Evolutionary conservation across 2,797 vertebrate species (phyloP), one percentile per base, ranked within the genome.

Genomic region (Columba guinea): DNA sequence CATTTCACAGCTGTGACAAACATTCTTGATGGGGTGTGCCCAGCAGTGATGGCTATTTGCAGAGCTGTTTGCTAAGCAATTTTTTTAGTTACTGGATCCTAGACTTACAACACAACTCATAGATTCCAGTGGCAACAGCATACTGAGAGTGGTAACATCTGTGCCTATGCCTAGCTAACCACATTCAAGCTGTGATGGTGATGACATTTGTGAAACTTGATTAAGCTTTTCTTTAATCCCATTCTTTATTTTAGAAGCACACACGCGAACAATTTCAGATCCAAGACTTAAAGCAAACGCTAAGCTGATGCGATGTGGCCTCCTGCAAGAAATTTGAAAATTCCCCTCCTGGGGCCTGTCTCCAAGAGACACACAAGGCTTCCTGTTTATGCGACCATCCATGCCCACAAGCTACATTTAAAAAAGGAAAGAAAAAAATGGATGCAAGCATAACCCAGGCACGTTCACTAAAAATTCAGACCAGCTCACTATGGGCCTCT

Each of bases 141-240:
- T 30, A 52, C 30, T 63, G 55, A 88, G 71, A 70, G 52, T 35
- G 14, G 60, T 44, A 91, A 90, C 77, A 91, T 96, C 74, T 91
- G 87, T 80, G 67, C 48, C 62, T 73, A 8, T n/a, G 71, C 86
- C 64, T 80, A 83, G 81, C 84, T 95, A 94, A 89, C 92, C 13
- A 0, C 69, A 83, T 95, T 94, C 89, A 93, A 81, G 87, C 84
- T 93, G 86, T 64, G 77, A 90, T 77, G 49, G 68, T 77, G 88
- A 90, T 89, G 86, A 92, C 68, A 90, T 85, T 95, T 83, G 59
- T 71, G 90, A 89, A 90, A 89, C 71, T 85, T 85, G 77, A 95
- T 95, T 94, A 97, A 94, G 60, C 68, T 89, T 90, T 49, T 63
- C 75, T 94, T 92, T 94, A 93, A 90, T 90, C 85, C 63, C 34